A percentile compares a stretch with the other conserved stretches of the same genome.
Evolutionary conservation across 2,113 vertebrate genomes (phyloP).

Genomic region (Brachyhypopomus gauderio): DNA sequence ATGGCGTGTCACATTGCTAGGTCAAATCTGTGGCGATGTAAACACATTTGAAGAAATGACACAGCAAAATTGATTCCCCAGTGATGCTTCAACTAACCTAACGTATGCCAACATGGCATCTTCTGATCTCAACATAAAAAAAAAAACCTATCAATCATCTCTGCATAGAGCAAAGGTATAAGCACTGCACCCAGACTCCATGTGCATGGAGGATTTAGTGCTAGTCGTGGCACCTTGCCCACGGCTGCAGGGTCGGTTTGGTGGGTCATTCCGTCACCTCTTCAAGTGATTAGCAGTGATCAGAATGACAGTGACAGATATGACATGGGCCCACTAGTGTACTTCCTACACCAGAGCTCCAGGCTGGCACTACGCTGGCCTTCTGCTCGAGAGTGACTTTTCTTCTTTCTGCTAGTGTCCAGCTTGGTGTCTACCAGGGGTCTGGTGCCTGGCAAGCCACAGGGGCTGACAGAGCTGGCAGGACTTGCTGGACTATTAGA

Average conservation of each 20-base stretch:
- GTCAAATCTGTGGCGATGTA: conserved; percentile 55
- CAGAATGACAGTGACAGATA: conserved; percentile 82
- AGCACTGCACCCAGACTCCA: conserved; percentile 55
- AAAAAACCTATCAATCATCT: conserved; percentile 53
- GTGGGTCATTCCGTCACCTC: conserved; percentile 36
- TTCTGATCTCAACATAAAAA: conserved; percentile 39
- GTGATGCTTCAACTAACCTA: conserved; percentile 56
- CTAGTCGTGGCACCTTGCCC: conserved; percentile 49
- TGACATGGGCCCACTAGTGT: conserved; percentile 82
- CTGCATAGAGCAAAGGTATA: conserved; percentile 74
- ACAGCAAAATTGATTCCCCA: conserved; percentile 46
- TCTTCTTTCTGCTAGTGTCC: conserved; percentile 74
- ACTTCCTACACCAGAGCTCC: conserved; percentile 81
- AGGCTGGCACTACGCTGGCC: conserved; percentile 78
- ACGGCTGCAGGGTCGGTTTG: conserved; percentile 40
- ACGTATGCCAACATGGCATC: conserved; percentile 36
- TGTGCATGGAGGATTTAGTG: conserved; percentile 37
- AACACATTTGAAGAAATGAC: conserved; percentile 42
- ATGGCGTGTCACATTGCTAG: conserved; percentile 61
- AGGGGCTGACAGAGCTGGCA: conserved; percentile 73
- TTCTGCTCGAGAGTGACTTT: conserved; percentile 60
- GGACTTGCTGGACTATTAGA: conserved; percentile 61
- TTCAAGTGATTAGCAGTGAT: conserved; percentile 61
- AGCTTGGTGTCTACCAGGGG: conserved; percentile 74
- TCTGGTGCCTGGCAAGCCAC: conserved; percentile 43